Conservation (phyloP, 2,113 vertebrate genomes). For the Apaloderma vittatum region DNA sequence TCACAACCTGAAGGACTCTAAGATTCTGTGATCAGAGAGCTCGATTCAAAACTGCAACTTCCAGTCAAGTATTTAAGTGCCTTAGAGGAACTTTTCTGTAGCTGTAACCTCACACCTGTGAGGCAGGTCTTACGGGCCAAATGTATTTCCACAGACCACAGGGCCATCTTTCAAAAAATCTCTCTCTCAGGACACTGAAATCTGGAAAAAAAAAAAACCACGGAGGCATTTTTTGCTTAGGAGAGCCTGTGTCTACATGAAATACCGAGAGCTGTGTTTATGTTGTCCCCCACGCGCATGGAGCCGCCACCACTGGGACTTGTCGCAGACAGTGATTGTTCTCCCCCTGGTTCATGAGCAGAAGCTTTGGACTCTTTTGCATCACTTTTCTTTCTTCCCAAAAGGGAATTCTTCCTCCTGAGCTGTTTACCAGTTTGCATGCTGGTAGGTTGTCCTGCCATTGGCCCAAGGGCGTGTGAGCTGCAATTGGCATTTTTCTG, state of each 20-base stretch:
- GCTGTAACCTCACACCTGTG: background rate
- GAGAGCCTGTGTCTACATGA: background rate
- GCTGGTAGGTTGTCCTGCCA: background rate
- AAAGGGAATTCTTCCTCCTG: background rate
- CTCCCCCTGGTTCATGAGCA: accelerated
- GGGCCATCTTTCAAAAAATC: background rate
- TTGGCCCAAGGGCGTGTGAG: background rate
- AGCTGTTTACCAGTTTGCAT: background rate
- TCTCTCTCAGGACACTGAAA: background rate
- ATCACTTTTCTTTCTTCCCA: background rate
- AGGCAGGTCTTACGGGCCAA: accelerated
- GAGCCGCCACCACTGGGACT: background rate
- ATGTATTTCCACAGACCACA: background rate
- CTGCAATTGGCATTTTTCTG: background rate
- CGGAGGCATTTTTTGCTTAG: background rate
- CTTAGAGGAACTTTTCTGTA: background rate
- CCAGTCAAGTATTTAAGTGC: background rate
- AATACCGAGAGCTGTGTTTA: background rate
- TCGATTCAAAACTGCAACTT: background rate
- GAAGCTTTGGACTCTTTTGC: background rate
- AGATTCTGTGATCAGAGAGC: background rate
- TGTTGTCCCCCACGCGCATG: background rate
- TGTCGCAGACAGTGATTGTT: background rate
- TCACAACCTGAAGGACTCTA: too few relatives aligned
- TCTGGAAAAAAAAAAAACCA: background rate